phyloP scores from a whole-genome alignment of 2,888 invertebrate genomes.

The Pardosa pseudoannulata region DNA sequence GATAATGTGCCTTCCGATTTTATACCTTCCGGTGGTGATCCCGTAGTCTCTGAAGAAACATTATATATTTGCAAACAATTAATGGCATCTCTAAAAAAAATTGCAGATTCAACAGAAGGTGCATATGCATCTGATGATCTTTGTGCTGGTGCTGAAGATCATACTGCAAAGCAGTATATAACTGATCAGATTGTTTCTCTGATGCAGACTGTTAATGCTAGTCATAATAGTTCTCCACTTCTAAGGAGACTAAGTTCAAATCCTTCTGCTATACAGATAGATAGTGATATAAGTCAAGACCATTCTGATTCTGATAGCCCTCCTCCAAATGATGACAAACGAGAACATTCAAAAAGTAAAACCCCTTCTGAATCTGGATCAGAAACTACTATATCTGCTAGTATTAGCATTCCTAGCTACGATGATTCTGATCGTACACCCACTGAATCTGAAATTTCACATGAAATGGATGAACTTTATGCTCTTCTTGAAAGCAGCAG shows the following conservation, averaged over 20 bases:
- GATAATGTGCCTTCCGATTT: not conserved
- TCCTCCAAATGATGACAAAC: slow-evolving; percentile 50
- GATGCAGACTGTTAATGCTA: slow-evolving; percentile 73
- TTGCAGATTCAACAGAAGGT: slow-evolving; percentile 79
- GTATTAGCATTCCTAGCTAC: slow-evolving; percentile 74
- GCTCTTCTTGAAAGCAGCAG: slow-evolving; percentile 65
- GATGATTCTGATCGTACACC: slow-evolving; percentile 74
- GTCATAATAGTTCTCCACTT: slow-evolving; percentile 70
- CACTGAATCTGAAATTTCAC: slow-evolving; percentile 74
- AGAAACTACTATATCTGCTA: slow-evolving; percentile 73
- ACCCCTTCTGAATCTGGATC: slow-evolving; percentile 74
- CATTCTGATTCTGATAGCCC: slow-evolving; percentile 68
- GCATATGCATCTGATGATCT: slow-evolving; percentile 21
- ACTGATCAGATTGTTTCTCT: slow-evolving; percentile 73
- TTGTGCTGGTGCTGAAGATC: slow-evolving; percentile 56
- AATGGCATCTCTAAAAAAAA: slow-evolving; percentile 85
- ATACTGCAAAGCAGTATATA: slow-evolving; percentile 73
- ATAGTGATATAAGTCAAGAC: slow-evolving; percentile 57
- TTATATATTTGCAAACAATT: slow-evolving; percentile 91
- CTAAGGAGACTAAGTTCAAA: slow-evolving; percentile 38
- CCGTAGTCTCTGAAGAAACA: slow-evolving; percentile 83
- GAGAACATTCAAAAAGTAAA: slow-evolving; percentile 59
- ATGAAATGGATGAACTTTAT: slow-evolving; percentile 74
- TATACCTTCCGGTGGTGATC: slow-evolving; percentile 11
- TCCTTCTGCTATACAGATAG: slow-evolving; percentile 27